phyloP scores from a whole-genome alignment of 2,888 invertebrate species.

The Mythimna pallens region DNA sequence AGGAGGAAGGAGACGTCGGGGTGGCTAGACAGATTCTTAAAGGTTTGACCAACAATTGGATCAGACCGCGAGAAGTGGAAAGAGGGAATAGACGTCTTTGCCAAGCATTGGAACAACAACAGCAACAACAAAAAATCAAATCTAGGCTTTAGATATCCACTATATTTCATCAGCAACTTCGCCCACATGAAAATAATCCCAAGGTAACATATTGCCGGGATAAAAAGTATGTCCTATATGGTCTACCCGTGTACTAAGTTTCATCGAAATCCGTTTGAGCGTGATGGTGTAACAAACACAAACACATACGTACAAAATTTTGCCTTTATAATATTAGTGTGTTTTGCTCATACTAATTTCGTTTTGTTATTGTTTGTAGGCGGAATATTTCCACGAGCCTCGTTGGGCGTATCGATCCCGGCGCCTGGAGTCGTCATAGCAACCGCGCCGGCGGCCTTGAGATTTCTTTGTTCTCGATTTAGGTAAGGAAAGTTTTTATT shows the following conservation, averaged over 20 bases:
- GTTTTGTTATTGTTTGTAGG: background rate
- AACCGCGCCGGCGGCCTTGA: background rate
- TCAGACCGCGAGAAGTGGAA: background rate
- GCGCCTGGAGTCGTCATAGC: background rate
- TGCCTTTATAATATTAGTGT: background rate
- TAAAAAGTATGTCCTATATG: too few species aligned
- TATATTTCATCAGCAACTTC: too few species aligned
- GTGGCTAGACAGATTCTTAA: too few species aligned
- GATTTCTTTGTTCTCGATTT: background rate
- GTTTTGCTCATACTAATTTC: background rate
- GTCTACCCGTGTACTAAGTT: too few species aligned
- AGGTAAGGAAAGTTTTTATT: slow-evolving; percentile 3
- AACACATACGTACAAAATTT: background rate
- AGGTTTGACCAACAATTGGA: background rate
- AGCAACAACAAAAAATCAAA: too few species aligned
- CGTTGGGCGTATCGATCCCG: background rate
- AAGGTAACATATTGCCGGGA: too few species aligned
- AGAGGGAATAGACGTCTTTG: background rate
- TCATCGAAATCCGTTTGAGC: too few species aligned
- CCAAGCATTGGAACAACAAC: too few species aligned
- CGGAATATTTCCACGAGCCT: background rate
- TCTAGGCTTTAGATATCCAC: too few species aligned
- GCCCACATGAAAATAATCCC: too few species aligned
- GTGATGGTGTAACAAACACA: too few species aligned
- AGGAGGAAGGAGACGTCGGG: too few species aligned